phyloP scores from a whole-genome alignment of 2,888 invertebrate genomes.

The Griposia aprilina region DNA sequence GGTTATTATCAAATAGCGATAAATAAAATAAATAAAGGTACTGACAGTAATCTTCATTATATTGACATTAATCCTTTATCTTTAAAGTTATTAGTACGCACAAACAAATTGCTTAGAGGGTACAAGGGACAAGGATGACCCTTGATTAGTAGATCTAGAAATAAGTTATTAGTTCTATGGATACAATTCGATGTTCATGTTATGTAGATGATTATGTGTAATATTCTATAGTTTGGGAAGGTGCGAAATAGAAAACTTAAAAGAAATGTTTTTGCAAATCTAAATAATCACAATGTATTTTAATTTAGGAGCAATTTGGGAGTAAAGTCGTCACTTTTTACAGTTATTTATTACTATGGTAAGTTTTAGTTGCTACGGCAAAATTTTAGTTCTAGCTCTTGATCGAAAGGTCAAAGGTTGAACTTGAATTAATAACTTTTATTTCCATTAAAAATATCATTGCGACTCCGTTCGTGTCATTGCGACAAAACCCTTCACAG shows the following conservation, averaged over 20 bases:
- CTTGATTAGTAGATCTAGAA: slow-evolving; percentile 10
- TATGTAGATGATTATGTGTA: not conserved
- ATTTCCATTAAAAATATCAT: slow-evolving; percentile 8
- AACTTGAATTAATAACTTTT: slow-evolving; percentile 1
- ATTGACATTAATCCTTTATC: slow-evolving; percentile 25
- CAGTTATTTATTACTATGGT: not conserved
- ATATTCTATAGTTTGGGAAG: not conserved
- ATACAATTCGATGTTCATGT: not conserved
- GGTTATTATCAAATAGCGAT: slow-evolving; percentile 54
- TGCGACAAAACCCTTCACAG: slow-evolving; percentile 24
- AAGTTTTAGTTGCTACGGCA: not conserved
- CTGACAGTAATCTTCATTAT: slow-evolving; percentile 28
- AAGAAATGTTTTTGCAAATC: no score
- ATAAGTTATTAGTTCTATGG: not conserved
- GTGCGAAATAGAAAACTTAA: no score
- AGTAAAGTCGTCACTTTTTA: not conserved
- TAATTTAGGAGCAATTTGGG: no score
- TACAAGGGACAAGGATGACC: slow-evolving; percentile 31
- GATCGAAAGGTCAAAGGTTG: slow-evolving; percentile 17
- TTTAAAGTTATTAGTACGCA: slow-evolving; percentile 18
- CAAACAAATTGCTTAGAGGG: slow-evolving; percentile 21
- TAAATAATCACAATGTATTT: not conserved
- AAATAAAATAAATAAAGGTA: slow-evolving; percentile 32
- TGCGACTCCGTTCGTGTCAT: not conserved
- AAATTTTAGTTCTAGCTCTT: not conserved